A percentile compares a stretch with the other conserved stretches of the same genome.
These are phyloP conservation scores for Pyralis farinalis DNA, from an alignment of 2,888 invertebrate genomes.

Conservation along the genomic window DNA sequence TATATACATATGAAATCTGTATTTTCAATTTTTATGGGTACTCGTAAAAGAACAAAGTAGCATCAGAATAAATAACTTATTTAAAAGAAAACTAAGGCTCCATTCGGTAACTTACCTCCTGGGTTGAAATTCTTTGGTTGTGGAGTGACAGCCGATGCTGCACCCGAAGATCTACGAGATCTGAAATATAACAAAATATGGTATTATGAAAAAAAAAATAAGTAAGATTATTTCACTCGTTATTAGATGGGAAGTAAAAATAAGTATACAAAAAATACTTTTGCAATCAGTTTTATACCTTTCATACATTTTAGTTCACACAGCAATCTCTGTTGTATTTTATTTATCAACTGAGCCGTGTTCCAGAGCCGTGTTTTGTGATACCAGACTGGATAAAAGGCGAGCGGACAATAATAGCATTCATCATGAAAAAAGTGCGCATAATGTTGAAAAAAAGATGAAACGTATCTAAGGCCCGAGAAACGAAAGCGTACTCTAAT, in stretches of 20 bases:
- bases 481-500: conserved; percentile 17
- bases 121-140: conserved; percentile 87
- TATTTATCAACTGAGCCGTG: not conserved
- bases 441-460: conserved; percentile 14
- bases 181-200: conserved; percentile 65
- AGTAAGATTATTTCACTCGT: too few relatives aligned
- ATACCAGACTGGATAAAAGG: not conserved
- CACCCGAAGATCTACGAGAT: conserved; percentile 89
- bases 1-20: too few relatives aligned
- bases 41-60: too few relatives aligned
- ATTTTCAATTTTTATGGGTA: too few relatives aligned
- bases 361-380: not conserved
- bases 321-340: not conserved
- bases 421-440: conserved; percentile 9
- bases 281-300: not conserved
- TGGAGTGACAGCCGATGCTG: conserved; percentile 85
- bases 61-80: too few relatives aligned
- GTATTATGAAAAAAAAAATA: too few relatives aligned
- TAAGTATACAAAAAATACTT: not conserved
- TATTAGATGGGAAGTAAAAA: too few relatives aligned
- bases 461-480: conserved; percentile 22
- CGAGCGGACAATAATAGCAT: conserved; percentile 6
- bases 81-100: too few relatives aligned
- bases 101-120: conserved; percentile 79
- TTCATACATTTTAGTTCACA: not conserved